phyloP scores from a whole-genome alignment of 2,888 invertebrate genomes.

The Athalia cordata region DNA sequence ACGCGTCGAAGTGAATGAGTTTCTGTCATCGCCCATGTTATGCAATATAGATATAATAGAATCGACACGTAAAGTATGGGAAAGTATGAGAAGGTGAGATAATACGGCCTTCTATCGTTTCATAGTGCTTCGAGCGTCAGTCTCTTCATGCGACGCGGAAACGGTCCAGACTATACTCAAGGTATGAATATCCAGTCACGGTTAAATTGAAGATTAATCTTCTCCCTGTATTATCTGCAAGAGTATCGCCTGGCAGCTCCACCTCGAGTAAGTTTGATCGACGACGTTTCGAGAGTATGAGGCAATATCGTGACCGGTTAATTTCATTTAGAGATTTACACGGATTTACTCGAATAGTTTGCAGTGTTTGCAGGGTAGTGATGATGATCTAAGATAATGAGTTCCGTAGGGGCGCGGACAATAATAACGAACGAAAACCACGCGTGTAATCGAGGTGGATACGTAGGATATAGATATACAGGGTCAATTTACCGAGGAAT shows the following conservation, averaged over 20 bases:
- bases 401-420: constrained; percentile 12
- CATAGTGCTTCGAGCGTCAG: background rate
- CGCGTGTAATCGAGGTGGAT: constrained; percentile 16
- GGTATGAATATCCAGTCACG: constrained; percentile 9
- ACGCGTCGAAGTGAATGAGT: constrained; percentile 3
- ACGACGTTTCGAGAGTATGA: background rate
- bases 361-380: background rate
- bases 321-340: constrained; percentile 19
- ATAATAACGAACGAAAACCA: constrained; percentile 8
- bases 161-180: constrained; percentile 1
- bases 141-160: too few species aligned
- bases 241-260: background rate
- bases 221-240: constrained; percentile 13
- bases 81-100: background rate
- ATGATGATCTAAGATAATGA: constrained; percentile 27
- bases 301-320: constrained; percentile 22
- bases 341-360: background rate
- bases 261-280: constrained; percentile 11
- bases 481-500: constrained; percentile 42
- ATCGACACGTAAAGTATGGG: background rate
- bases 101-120: constrained; percentile 1
- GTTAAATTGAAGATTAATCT: constrained; percentile 34
- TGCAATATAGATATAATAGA: too few species aligned
- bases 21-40: too few species aligned
- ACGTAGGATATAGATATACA: background rate